These are phyloP conservation scores for Elgaria multicarinata DNA, from an alignment of 2,113 vertebrate species.

Conservation along the genomic window DNA sequence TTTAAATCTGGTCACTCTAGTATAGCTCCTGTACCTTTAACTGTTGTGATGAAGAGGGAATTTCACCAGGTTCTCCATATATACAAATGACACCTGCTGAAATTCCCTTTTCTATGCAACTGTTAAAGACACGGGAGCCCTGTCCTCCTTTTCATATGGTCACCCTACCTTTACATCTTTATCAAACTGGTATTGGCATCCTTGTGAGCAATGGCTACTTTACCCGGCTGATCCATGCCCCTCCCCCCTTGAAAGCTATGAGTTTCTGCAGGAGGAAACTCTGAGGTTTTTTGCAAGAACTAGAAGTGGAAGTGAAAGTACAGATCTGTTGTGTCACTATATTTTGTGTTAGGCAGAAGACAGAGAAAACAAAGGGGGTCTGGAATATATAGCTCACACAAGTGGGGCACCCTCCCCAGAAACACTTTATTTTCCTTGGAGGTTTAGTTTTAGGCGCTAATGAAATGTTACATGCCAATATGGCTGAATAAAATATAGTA, in stretches of 20 bases:
- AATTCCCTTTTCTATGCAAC: too few relatives aligned
- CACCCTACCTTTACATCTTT: not conserved
- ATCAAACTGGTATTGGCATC: not conserved
- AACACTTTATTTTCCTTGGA: not conserved
- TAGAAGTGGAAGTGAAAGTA: not conserved
- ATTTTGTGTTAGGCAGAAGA: not conserved
- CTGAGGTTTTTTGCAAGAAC: fast-evolving
- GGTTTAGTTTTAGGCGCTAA: not conserved
- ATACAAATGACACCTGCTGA: too few relatives aligned
- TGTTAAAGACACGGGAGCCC: too few relatives aligned
- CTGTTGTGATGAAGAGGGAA: too few relatives aligned
- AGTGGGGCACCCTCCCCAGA: not conserved
- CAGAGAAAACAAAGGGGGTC: too few relatives aligned
- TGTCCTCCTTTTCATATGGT: too few relatives aligned
- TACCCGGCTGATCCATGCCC: not conserved
- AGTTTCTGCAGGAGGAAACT: not conserved
- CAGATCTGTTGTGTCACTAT: not conserved
- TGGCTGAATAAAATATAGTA: not conserved
- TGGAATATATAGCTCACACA: not conserved
- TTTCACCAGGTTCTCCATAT: too few relatives aligned
- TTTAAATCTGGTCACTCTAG: too few relatives aligned
- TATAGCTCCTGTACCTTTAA: too few relatives aligned
- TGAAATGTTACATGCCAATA: not conserved
- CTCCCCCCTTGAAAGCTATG: not conserved
- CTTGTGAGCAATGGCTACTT: not conserved